Conservation (phyloP, 1,140 invertebrate genomes). For the Cydia pomonella region DNA sequence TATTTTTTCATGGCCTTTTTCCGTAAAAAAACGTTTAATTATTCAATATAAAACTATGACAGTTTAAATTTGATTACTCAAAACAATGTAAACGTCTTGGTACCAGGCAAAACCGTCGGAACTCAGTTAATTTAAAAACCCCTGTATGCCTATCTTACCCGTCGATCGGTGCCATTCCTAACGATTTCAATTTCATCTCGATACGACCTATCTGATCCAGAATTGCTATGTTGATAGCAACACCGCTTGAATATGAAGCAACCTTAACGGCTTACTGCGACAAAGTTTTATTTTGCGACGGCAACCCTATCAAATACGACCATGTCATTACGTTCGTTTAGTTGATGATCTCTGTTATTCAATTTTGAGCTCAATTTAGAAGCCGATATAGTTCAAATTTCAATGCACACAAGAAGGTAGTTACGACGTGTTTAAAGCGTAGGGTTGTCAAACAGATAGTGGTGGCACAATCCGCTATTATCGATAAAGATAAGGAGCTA, state of each 20-base stretch:
- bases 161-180: constrained; percentile 63
- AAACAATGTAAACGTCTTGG: too few species aligned
- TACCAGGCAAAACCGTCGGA: too few species aligned
- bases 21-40: too few species aligned
- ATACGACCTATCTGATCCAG: constrained; percentile 56
- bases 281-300: constrained; percentile 61
- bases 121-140: constrained; percentile 58
- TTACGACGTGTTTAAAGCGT: constrained; percentile 39
- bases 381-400: background rate
- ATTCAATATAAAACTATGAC: too few species aligned
- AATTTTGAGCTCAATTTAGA: constrained; percentile 22
- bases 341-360: background rate
- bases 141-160: constrained; percentile 50
- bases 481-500: constrained; percentile 66
- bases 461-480: constrained; percentile 63
- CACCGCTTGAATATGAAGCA: constrained; percentile 63
- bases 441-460: constrained; percentile 46
- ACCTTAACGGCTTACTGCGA: constrained; percentile 47
- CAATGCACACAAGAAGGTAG: background rate
- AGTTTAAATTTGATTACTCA: too few species aligned
- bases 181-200: constrained; percentile 72
- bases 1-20: too few species aligned
- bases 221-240: constrained; percentile 56
- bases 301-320: constrained; percentile 49
- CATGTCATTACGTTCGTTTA: constrained; percentile 40